Base-by-base conservation (phyloP, 2,113 vertebrate species). In the Osmerus eperlanus region DNA sequence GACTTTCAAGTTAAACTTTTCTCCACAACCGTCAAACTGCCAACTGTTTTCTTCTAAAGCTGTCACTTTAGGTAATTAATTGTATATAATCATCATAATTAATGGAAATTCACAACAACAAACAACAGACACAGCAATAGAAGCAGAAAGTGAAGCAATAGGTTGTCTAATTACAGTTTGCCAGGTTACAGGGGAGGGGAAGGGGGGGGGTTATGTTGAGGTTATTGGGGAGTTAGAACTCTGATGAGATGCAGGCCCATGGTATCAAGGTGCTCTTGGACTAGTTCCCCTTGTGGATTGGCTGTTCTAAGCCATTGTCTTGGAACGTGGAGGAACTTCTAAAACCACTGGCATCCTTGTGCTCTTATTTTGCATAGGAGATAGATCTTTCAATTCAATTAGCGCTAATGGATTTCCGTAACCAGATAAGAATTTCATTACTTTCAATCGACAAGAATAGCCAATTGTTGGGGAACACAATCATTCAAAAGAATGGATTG, bases 181-280 rank as follows among this genome's bases (percentile, higher is more conserved):
- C 86, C 86, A 89, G 78, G 87, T 94, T 94, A 92, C 91, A 88
- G 69, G 85, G 41, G 41, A 47, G 41, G 41, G 41, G 41, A 47
- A 9, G 41, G 32, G 25, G 25, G 25, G 84, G 91, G 91, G 91
- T 95, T 95, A 95, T 91, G 91, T 93, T 81, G 83, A 61, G 85
- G 89, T 94, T 95, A 95, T 92, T 90, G 82, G 83, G 81, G 82
- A 74, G 84, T 92, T 93, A 91, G 78, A 79, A 63, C 89, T 90
- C 90, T 84, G 88, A 89, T 87, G 90, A 92, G 90, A 90, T 92
- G 91, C 90, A 92, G 90, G 80, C 84, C 86, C 89, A 86, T 76
- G 69, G 78, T 75, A 64, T 52, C 15, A 70, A 81, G 84, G 85
- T 83, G 77, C 74, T 80, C 75, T 47, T 82, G 64, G 75, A 67